Percentiles rank a stretch among this genome's conserved stretches.
Evolutionary conservation across 2,888 invertebrate genomes (phyloP).

Genomic region (Oscheius myriophilus): DNA sequence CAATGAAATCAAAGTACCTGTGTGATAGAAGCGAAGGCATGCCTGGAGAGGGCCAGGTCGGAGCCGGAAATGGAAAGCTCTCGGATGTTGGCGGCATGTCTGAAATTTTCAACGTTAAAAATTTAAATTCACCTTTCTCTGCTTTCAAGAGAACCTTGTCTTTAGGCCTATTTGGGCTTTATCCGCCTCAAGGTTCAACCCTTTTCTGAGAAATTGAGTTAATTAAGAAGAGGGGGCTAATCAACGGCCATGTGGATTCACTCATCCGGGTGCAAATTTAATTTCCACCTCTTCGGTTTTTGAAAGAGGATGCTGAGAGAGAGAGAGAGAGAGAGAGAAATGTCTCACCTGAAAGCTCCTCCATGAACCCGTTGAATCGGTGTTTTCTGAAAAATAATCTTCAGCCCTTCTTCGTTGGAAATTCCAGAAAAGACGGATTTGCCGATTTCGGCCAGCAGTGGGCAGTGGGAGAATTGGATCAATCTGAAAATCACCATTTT

Average conservation of each 20-base stretch:
- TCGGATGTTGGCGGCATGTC: slow-evolving; percentile 48
- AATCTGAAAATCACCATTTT: slow-evolving; percentile 26
- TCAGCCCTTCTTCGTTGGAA: slow-evolving; percentile 44
- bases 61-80: slow-evolving; percentile 46
- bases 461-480: slow-evolving; percentile 37
- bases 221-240: neutral
- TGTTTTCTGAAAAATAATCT: slow-evolving; percentile 42
- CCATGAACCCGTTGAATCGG: slow-evolving; percentile 49
- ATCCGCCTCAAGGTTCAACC: neutral
- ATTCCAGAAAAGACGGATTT: slow-evolving; percentile 48
- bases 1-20: neutral
- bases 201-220: neutral
- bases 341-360: slow-evolving; percentile 42
- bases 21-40: slow-evolving; percentile 39
- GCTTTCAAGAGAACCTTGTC: no score
- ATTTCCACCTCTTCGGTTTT: neutral
- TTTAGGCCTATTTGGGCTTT: no score
- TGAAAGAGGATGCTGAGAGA: neutral
- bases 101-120: slow-evolving; percentile 4
- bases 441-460: slow-evolving; percentile 38
- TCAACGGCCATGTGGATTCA: neutral
- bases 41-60: slow-evolving; percentile 42
- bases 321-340: no score
- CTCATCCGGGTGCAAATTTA: slow-evolving; percentile 1
- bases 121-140: neutral